Percentiles rank a stretch among this genome's conserved stretches.
phyloP scores from a whole-genome alignment of 2,113 vertebrate species.

The Sorex fumeus region DNA sequence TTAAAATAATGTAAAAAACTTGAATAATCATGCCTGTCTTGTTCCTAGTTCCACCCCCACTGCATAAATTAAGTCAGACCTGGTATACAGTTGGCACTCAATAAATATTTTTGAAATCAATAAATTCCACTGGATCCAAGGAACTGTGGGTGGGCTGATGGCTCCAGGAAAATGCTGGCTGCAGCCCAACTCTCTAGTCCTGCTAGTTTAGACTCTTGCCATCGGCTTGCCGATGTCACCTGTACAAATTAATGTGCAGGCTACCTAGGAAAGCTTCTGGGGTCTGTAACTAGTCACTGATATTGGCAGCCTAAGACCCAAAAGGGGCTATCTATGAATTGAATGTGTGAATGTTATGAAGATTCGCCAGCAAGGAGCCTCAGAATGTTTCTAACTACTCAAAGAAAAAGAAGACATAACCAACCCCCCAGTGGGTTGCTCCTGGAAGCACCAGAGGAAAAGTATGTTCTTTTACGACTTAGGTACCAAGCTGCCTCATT shows the following conservation, averaged over 20 bases:
- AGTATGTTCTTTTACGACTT: background rate
- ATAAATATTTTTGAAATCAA: slow-evolving; percentile 17
- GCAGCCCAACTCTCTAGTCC: background rate
- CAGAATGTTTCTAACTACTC: background rate
- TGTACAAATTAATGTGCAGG: background rate
- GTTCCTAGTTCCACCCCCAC: background rate
- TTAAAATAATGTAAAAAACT: background rate
- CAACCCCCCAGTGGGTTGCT: background rate
- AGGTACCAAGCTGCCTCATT: background rate
- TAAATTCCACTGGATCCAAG: background rate
- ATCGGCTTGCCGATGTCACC: background rate
- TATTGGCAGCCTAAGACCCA: no score
- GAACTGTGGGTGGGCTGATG: background rate
- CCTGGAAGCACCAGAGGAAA: background rate
- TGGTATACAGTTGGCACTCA: background rate
- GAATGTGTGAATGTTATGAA: background rate
- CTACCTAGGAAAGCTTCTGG: background rate
- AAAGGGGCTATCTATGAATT: background rate
- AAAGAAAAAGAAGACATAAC: background rate
- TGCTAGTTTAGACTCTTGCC: background rate
- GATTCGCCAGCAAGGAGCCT: background rate
- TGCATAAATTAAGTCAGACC: background rate
- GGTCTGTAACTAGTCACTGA: background rate
- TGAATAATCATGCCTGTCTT: background rate
- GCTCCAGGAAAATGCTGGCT: background rate